A percentile compares a stretch with the other conserved stretches of the same genome.
These are phyloP conservation scores for Macaca mulatta DNA, from an alignment of 2,113 vertebrate genomes.

Conservation along the genomic window DNA sequence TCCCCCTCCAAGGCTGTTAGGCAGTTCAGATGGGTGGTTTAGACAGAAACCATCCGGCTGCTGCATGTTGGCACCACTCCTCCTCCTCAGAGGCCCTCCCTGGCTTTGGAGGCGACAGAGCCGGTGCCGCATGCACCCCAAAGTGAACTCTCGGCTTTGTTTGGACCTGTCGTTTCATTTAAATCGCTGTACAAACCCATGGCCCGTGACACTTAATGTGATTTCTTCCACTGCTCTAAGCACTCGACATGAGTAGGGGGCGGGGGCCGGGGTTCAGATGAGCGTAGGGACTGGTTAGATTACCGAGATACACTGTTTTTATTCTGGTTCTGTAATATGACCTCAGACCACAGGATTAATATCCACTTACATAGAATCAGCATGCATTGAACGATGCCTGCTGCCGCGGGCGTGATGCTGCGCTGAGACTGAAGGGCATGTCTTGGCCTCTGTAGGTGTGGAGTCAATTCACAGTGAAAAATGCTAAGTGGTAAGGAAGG, in stretches of 20 bases:
- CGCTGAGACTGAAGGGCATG: rapidly evolving
- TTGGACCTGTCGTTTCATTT: background rate
- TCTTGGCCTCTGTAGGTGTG: background rate
- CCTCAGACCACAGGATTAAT: background rate
- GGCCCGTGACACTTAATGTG: background rate
- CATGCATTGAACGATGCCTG: background rate
- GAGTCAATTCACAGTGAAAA: background rate
- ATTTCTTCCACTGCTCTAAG: background rate
- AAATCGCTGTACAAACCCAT: background rate
- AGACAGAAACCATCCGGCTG: background rate
- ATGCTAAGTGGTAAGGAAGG: rapidly evolving
- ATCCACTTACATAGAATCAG: background rate
- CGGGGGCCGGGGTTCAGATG: background rate
- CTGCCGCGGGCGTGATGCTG: rapidly evolving
- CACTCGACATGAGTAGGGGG: background rate
- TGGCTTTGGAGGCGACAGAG: background rate
- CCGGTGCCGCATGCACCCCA: rapidly evolving
- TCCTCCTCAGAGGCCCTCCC: background rate
- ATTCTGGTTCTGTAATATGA: background rate
- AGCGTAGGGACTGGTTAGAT: background rate
- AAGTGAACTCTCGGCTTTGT: background rate
- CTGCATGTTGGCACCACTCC: rapidly evolving
- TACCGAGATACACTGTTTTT: background rate
- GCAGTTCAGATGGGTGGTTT: background rate
- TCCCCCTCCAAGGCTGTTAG: background rate